phyloP scores from a whole-genome alignment of 2,888 invertebrate genomes.

The Zhuqinia jingwanae region DNA sequence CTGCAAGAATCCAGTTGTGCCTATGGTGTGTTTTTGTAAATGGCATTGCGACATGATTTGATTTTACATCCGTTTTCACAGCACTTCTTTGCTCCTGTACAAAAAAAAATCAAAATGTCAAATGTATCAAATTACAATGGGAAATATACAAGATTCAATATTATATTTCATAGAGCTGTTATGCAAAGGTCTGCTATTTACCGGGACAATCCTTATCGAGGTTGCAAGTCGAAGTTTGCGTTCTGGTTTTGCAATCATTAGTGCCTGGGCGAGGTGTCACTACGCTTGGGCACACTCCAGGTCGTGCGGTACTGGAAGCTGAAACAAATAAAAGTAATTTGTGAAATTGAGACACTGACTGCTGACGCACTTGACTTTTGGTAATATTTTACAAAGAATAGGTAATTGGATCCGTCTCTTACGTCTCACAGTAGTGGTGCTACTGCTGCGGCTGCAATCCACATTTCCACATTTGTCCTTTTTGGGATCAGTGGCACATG shows the following conservation, averaged over 20 bases:
- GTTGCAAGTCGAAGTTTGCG: constrained; percentile 70
- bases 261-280: constrained; percentile 77
- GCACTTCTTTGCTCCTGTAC: constrained; percentile 77
- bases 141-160: background rate
- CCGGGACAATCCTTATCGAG: constrained; percentile 75
- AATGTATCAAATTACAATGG: no score
- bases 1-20: background rate
- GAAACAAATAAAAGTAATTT: constrained; percentile 20
- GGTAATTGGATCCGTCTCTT: background rate
- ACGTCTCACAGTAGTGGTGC: constrained; percentile 69
- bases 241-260: constrained; percentile 71
- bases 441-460: constrained; percentile 71
- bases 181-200: no score
- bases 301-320: constrained; percentile 73
- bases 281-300: constrained; percentile 77
- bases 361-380: no score
- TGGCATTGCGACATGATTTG: constrained; percentile 74
- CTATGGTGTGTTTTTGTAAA: constrained; percentile 76
- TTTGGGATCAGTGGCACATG: constrained; percentile 71
- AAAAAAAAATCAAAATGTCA: constrained; percentile 26
- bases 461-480: constrained; percentile 76
- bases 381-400: no score
- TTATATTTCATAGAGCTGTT: background rate
- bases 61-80: constrained; percentile 76
- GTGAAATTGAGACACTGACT: no score